A percentile compares a stretch with the other conserved stretches of the same genome.
Conservation (phyloP, 2,888 invertebrate genomes). For the Lymantria dispar region DNA sequence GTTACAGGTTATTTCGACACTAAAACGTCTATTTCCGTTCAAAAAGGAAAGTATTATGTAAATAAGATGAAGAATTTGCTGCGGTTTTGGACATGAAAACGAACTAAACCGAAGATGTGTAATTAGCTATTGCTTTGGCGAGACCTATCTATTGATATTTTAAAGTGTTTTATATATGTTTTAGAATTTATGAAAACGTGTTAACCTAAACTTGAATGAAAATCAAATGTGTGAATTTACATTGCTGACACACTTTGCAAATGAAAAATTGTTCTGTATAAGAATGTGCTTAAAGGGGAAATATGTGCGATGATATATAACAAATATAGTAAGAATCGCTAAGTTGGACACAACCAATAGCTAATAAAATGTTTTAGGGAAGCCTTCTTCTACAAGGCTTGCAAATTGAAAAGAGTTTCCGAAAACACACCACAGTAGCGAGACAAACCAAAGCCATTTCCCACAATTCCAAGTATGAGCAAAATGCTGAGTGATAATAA, state of each 20-base stretch:
- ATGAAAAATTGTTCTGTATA: constrained; percentile 21
- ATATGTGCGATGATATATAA: constrained; percentile 11
- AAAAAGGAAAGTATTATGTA: constrained; percentile 56
- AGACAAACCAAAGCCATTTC: constrained; percentile 1
- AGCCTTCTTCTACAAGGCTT: not conserved
- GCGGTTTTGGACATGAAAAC: constrained; percentile 36
- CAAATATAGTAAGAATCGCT: too few species aligned
- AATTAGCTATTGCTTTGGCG: too few species aligned
- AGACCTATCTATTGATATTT: too few species aligned
- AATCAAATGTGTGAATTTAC: too few species aligned
- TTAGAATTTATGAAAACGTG: too few species aligned
- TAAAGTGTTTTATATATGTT: too few species aligned
- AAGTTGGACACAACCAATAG: not conserved
- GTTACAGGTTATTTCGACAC: constrained; percentile 47
- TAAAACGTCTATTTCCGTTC: constrained; percentile 54
- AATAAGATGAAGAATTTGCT: constrained; percentile 39
- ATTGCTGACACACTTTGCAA: constrained; percentile 15
- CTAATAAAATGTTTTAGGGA: too few species aligned
- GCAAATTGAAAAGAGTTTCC: not conserved
- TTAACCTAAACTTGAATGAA: too few species aligned
- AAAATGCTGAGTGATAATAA: constrained; percentile 17
- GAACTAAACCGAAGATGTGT: not conserved
- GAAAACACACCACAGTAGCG: not conserved
- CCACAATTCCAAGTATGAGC: not conserved
- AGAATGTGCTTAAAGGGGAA: constrained; percentile 24